Conservation (phyloP, 2,888 invertebrate genomes). For the Kuschelorhynchus macadamiae region DNA sequence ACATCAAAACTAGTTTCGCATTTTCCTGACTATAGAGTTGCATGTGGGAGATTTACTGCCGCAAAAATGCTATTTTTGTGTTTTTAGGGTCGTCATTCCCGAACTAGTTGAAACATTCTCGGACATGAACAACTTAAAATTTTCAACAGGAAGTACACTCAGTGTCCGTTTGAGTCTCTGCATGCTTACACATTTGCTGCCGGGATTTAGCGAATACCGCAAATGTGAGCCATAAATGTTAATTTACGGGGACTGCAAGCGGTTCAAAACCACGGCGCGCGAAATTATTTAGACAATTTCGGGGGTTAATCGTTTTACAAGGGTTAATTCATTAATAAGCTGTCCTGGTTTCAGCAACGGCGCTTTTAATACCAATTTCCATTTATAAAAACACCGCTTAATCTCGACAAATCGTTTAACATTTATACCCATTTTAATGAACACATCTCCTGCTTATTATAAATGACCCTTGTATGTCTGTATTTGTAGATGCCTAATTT, state of each 20-base stretch:
- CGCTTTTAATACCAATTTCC: conserved; percentile 7
- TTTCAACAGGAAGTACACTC: conserved; percentile 23
- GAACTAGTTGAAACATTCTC: conserved; percentile 42
- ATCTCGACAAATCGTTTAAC: no score
- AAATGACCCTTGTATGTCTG: neutral
- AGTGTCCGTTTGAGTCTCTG: conserved; percentile 11
- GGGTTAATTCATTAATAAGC: conserved; percentile 38
- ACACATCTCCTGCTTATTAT: no score
- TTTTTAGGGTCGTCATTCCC: neutral
- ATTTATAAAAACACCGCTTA: neutral
- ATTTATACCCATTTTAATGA: no score
- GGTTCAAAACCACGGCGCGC: conserved; percentile 35
- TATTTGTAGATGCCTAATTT: neutral
- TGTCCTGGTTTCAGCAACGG: neutral
- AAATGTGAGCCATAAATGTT: conserved; percentile 45
- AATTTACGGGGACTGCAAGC: conserved; percentile 38
- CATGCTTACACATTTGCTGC: conserved; percentile 35
- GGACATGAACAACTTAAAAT: conserved; percentile 26
- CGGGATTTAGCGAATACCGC: conserved; percentile 37
- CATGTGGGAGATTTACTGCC: no score
- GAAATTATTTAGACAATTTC: conserved; percentile 45
- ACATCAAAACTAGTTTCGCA: no score
- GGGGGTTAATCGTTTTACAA: conserved; percentile 32
- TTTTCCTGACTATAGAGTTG: no score
- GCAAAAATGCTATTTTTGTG: no score